These are phyloP conservation scores for Brienomyrus longianalis DNA, from an alignment of 2,113 vertebrate species.

Conservation along the genomic window DNA sequence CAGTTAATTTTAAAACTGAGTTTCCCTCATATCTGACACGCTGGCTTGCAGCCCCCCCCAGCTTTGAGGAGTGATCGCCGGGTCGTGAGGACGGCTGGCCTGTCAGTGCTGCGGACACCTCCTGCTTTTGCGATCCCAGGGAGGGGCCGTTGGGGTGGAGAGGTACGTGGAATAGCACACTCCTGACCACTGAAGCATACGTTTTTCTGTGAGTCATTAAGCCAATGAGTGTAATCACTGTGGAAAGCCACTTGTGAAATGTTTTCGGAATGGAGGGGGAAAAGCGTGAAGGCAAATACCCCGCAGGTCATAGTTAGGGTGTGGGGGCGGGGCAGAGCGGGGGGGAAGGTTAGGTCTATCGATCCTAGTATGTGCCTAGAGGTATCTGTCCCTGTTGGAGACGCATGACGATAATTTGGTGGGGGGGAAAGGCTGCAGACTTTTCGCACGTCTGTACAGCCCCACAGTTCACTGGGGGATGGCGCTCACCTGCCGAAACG, in stretches of 20 bases:
- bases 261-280: conserved; percentile 18
- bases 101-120: background rate
- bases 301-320: conserved; percentile 10
- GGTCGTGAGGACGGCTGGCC: background rate
- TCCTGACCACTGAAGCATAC: conserved; percentile 24
- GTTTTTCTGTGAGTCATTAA: conserved; percentile 33
- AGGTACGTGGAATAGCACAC: background rate
- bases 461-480: conserved; percentile 2
- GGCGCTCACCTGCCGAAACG: conserved; percentile 19
- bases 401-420: background rate
- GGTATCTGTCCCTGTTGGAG: background rate
- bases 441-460: background rate
- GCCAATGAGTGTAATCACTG: conserved; percentile 16
- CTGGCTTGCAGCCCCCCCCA: background rate
- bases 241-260: conserved; percentile 27
- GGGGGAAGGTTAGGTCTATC: background rate
- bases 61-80: background rate
- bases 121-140: background rate
- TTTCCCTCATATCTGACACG: background rate
- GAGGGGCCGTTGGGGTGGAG: background rate
- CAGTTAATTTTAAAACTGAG: background rate
- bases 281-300: background rate
- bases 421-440: background rate
- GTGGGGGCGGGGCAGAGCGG: background rate
- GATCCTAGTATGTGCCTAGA: background rate